Conservation (phyloP, 1,140 invertebrate species). For the Lutraria rhynchaena region DNA sequence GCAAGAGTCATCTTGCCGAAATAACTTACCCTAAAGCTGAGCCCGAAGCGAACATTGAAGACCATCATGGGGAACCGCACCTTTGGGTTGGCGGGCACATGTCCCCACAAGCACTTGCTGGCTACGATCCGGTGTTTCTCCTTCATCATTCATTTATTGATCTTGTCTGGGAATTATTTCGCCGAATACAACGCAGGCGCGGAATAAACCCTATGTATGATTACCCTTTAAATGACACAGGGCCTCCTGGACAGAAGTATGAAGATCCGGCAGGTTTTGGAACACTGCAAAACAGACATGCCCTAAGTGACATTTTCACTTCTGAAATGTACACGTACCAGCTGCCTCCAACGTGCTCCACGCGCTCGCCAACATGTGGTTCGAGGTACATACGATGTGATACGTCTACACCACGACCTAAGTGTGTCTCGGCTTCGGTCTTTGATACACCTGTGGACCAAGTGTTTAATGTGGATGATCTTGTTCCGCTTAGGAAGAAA, state of each 20-base stretch:
- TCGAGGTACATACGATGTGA: conserved; percentile 66
- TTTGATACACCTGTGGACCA: conserved; percentile 36
- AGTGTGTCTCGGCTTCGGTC: conserved; percentile 58
- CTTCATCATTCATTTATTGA: conserved; percentile 70
- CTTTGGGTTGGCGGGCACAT: conserved; percentile 67
- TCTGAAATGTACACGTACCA: conserved; percentile 71
- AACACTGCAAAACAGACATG: conserved; percentile 68
- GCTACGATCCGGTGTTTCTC: conserved; percentile 66
- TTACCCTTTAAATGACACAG: conserved; percentile 63
- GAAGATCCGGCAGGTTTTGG: conserved; percentile 68
- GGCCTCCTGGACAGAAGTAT: conserved; percentile 55
- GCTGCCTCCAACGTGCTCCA: conserved; percentile 68
- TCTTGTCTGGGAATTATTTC: conserved; percentile 66
- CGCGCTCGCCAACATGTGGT: conserved; percentile 66
- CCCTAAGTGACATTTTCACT: conserved; percentile 69
- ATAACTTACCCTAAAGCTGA: conserved; percentile 65
- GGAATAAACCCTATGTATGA: conserved; percentile 67
- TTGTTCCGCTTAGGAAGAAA: conserved; percentile 28
- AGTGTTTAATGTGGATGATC: conserved; percentile 26
- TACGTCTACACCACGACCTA: conserved; percentile 48
- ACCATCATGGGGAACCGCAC: conserved; percentile 67
- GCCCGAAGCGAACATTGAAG: conserved; percentile 64
- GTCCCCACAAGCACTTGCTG: conserved; percentile 60
- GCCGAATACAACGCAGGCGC: conserved; percentile 58
- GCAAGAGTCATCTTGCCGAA: conserved; percentile 57